Conservation (phyloP, 2,797 vertebrate species). For the Uromys caudimaculatus region DNA sequence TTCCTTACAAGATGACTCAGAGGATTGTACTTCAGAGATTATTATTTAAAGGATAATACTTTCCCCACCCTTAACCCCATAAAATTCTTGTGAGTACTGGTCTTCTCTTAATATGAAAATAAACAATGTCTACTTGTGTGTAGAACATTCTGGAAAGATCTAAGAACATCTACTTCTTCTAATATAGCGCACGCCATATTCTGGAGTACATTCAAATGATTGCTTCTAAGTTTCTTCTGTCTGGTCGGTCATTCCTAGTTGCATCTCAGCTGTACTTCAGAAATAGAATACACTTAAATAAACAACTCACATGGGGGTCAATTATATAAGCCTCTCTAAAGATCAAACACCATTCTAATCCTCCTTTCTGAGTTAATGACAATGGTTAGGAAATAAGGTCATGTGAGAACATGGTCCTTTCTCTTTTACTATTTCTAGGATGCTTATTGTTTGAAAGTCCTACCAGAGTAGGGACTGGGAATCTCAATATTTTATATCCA, state of each 20-base stretch:
- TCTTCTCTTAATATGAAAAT: neutral
- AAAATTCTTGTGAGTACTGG: neutral
- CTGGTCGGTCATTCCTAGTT: neutral
- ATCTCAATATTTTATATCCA: neutral
- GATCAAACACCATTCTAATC: neutral
- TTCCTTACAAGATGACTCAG: neutral
- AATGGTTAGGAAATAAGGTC: neutral
- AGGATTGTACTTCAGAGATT: slow-evolving; percentile 31
- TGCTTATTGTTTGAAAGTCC: neutral
- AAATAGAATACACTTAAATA: neutral
- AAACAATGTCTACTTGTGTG: neutral
- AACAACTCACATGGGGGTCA: neutral
- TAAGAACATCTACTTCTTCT: slow-evolving; percentile 15
- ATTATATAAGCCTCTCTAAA: neutral
- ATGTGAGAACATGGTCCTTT: neutral
- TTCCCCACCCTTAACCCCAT: neutral
- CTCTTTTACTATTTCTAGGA: neutral
- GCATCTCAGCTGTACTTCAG: neutral
- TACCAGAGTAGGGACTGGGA: neutral
- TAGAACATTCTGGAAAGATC: neutral
- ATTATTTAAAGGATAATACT: slow-evolving; percentile 8
- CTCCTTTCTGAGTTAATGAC: neutral
- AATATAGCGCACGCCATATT: neutral
- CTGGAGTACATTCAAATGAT: neutral
- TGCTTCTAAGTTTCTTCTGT: slow-evolving; percentile 7